Conservation (phyloP, 2,797 vertebrate species). For the Halcyon badia region DNA sequence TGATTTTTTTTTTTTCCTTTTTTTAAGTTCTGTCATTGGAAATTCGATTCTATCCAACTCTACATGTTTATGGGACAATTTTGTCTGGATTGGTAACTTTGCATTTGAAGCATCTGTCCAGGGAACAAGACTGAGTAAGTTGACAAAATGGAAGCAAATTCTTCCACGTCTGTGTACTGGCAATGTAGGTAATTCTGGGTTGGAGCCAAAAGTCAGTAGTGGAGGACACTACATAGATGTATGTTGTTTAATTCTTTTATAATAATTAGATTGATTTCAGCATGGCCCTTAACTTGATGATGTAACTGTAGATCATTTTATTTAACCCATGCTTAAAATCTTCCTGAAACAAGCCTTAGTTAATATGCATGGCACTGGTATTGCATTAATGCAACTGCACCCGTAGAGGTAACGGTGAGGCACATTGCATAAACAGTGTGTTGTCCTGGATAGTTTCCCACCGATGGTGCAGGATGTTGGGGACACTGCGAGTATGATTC, state of each 20-base stretch:
- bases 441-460: background rate
- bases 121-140: background rate
- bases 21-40: background rate
- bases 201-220: background rate
- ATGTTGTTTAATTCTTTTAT: background rate
- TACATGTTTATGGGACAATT: background rate
- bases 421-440: fast-evolving
- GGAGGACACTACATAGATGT: background rate
- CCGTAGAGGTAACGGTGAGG: fast-evolving
- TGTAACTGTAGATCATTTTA: fast-evolving
- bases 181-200: background rate
- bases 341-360: background rate
- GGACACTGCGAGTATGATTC: fast-evolving
- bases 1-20: background rate
- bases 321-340: background rate
- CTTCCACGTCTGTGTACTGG: background rate
- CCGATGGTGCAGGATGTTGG: background rate
- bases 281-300: background rate
- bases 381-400: background rate
- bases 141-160: background rate
- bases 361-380: background rate
- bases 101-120: background rate
- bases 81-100: background rate
- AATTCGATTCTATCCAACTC: background rate
- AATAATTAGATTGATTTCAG: background rate